phyloP scores from a whole-genome alignment of 2,113 vertebrate species.

The Alexandromys fortis region DNA sequence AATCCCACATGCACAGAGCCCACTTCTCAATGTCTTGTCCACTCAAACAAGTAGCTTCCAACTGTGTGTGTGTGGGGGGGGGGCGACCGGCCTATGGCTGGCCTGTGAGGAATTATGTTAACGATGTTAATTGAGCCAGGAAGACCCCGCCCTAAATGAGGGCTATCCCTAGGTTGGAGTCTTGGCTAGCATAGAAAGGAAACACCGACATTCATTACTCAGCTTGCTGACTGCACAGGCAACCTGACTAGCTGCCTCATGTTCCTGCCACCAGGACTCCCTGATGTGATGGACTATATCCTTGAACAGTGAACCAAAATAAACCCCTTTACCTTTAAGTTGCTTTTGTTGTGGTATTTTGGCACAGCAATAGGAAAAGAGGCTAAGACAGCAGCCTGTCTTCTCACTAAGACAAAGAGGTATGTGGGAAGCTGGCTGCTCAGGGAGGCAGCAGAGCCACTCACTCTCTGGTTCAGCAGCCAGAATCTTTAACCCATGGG shows the following conservation, averaged over 20 bases:
- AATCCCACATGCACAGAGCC: no score
- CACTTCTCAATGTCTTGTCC: background rate
- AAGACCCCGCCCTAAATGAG: background rate
- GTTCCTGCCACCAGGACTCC: background rate
- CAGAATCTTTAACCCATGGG: background rate
- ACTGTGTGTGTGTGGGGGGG: background rate
- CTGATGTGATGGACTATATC: background rate
- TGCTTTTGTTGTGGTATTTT: background rate
- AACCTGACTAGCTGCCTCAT: background rate
- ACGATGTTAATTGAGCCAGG: background rate
- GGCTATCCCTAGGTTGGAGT: background rate
- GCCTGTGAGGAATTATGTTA: background rate
- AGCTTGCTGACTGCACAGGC: background rate
- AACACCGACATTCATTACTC: background rate
- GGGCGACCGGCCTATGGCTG: background rate
- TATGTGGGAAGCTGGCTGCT: fast-evolving
- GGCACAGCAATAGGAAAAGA: background rate
- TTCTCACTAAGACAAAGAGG: background rate
- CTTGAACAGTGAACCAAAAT: background rate
- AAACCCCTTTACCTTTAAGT: no score
- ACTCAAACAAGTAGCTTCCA: background rate
- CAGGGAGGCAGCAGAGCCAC: background rate
- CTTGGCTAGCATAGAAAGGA: background rate
- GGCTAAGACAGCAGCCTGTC: no score
- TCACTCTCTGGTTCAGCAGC: fast-evolving